Base-by-base conservation (phyloP, 2,797 vertebrate species). In the Clarias laeviceps region DNA sequence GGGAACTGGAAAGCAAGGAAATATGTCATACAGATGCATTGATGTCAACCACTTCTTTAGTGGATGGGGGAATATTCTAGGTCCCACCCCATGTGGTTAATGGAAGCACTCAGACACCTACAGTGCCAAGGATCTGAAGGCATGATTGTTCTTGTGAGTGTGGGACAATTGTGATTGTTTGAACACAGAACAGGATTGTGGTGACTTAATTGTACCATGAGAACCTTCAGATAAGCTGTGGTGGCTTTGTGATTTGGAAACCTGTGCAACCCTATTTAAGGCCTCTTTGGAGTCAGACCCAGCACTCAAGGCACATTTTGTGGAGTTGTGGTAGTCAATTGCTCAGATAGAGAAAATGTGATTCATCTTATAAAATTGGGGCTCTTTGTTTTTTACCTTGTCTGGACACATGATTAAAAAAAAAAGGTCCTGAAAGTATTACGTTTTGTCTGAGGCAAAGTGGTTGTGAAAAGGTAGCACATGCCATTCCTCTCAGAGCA, bases 401-500 rank as follows among this genome's bases (percentile, higher is more conserved):
- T 34, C 83, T 73, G 82, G 83, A 84, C 80, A 82, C 50, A 82
- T 84, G 76, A 84, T 82, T 74, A 87, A 84, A 85, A 57, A 85
- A 29, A 65, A 73, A 87, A 77, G 61, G 57, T n/a, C 68, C 18
- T 84, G 40, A 61, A 59, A 83, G 69, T 84, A 85, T 88, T 86
- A 65, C n/a, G 45, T 82, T 86, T 78, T 84, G 84, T 82, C 78
- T 69, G 73, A 89, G 32, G 76, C 50, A 76, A 66, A 77, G 62
- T 87, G 50, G 84, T 89, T 84, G 79, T 82, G 77, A 88, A 82
- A 82, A 83, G 84, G 89, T 56, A 68, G 77, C 81, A 77, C 79
- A 82, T 88, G 86, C 86, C 86, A 85, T 90, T 90, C 82, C 85
- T 78, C 37, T 20, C 80, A 79, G 79, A 88, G 85, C 82, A 80